Conservation (phyloP, 2,888 invertebrate species). For the Hirudinaria manillensis region DNA sequence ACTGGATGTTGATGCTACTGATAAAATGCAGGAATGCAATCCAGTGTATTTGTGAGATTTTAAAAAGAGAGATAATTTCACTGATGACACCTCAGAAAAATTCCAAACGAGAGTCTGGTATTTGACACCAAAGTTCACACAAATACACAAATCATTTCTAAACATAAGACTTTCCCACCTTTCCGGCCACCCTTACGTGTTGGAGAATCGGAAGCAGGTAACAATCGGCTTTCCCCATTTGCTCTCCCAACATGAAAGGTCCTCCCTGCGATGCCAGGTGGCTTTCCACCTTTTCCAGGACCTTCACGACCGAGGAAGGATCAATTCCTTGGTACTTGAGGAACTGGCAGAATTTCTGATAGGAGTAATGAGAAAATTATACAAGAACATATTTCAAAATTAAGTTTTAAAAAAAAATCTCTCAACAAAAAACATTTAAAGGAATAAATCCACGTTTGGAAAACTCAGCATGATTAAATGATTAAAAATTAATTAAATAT, state of each 20-base stretch:
- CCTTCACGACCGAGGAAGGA: conserved; percentile 32
- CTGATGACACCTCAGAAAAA: too few species aligned
- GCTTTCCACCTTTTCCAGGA: conserved; percentile 57
- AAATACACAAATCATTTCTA: not conserved
- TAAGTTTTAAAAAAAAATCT: not conserved
- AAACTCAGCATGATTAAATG: too few species aligned
- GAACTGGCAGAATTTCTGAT: conserved; percentile 33
- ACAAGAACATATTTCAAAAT: not conserved
- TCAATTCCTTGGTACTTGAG: conserved; percentile 28
- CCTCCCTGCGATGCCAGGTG: conserved; percentile 43
- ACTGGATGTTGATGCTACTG: too few species aligned
- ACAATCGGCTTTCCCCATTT: conserved; percentile 96
- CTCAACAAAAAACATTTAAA: not conserved
- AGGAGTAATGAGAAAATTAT: not conserved
- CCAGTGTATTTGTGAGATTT: too few species aligned
- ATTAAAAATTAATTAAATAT: too few species aligned
- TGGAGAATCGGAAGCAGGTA: conserved; percentile 96
- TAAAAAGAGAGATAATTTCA: too few species aligned
- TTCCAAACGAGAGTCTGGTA: too few species aligned
- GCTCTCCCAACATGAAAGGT: conserved; percentile 40
- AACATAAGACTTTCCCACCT: conserved; percentile 42
- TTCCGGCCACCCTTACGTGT: conserved; percentile 93
- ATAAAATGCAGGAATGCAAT: too few species aligned
- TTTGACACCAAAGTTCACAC: not conserved
- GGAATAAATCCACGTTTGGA: too few species aligned